Evolutionary conservation across 2,113 vertebrate genomes (phyloP), one percentile per base, ranked within the genome.

Genomic region (Lophotis ruficrista): DNA sequence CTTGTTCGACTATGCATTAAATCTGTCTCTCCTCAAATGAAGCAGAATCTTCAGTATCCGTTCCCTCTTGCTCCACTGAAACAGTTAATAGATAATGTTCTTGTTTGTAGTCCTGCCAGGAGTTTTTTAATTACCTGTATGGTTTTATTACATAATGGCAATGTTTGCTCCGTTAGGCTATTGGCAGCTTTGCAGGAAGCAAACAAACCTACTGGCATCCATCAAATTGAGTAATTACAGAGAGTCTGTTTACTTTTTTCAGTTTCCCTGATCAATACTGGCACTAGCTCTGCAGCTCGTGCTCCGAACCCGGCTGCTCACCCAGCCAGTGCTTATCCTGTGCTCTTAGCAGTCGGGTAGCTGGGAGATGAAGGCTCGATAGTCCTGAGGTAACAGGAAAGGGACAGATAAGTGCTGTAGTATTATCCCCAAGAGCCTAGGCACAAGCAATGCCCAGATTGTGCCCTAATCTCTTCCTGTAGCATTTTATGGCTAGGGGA

Each of bases 161-260:
- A 14, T 75, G 89, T 92, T 95, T 94, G 88, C 90, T 90, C 85
- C 0, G 5, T 93, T 88, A 60, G 47, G 30, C 76, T 97, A 92
- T 97, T 89, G 94, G 83, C 93, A 90, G 87, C 88, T 91, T 54
- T 51, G 60, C 85, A 96, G 90, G 93, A 88, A 96, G 83, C 83
- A 94, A 94, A 92, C 90, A 90, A 96, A 94, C 75, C 76, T 60
- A 27, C 71, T 92, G 85, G 68, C 93, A 96, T 96, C 94, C 88
- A 86, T 97, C 94, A 93, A 22, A n/a, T 45, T 95, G 96, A 96
- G 82, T 83, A 92, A 96, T 95, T 91, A 86, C 94, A 81, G 68
- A 7, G 64, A 68, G 17, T 88, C 88, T 93, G 71, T 96, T 95
- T 91, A 83, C 70, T 92, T 96, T 91, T 96, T 78, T n/a, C 56